Evolutionary conservation across 2,113 vertebrate genomes (phyloP).

Genomic region (Aplodontia rufa): DNA sequence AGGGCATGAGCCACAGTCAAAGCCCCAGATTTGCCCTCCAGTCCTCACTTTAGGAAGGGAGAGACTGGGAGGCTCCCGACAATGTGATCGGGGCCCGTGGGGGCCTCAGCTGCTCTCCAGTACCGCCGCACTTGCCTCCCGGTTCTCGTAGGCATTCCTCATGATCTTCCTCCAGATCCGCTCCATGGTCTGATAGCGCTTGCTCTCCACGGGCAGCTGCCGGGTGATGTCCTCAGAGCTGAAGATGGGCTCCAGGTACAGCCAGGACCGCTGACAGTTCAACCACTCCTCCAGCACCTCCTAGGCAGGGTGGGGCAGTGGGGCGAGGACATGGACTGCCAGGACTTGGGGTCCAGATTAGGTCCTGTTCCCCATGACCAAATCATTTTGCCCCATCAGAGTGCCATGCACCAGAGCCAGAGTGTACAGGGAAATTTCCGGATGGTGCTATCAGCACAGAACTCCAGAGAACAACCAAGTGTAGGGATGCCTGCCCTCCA

Average conservation of each 20-base stretch:
- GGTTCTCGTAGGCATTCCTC: conserved; percentile 88
- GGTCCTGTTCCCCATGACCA: background rate
- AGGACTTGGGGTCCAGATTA: background rate
- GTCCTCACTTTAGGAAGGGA: background rate
- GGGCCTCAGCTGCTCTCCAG: background rate
- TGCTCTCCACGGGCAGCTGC: conserved; percentile 91
- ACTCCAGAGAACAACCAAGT: background rate
- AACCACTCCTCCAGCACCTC: conserved; percentile 96
- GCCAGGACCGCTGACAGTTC: conserved; percentile 92
- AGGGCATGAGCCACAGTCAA: background rate
- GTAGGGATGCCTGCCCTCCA: background rate
- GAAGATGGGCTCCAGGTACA: conserved; percentile 95
- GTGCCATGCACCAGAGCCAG: background rate
- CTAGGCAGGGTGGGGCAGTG: conserved; percentile 72
- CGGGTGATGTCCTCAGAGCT: conserved; percentile 93
- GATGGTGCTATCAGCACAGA: background rate
- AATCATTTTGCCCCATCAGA: background rate
- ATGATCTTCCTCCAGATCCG: conserved; percentile 91
- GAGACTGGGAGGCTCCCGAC: background rate
- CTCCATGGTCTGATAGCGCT: conserved; percentile 90
- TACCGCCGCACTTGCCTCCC: conserved; percentile 81
- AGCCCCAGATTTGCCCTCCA: background rate
- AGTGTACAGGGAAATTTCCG: background rate
- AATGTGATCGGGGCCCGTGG: background rate
- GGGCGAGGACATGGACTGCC: background rate